Percentiles rank a stretch among this genome's conserved stretches.
phyloP scores from a whole-genome alignment of 2,888 invertebrate genomes.

The Epinotia ramella region DNA sequence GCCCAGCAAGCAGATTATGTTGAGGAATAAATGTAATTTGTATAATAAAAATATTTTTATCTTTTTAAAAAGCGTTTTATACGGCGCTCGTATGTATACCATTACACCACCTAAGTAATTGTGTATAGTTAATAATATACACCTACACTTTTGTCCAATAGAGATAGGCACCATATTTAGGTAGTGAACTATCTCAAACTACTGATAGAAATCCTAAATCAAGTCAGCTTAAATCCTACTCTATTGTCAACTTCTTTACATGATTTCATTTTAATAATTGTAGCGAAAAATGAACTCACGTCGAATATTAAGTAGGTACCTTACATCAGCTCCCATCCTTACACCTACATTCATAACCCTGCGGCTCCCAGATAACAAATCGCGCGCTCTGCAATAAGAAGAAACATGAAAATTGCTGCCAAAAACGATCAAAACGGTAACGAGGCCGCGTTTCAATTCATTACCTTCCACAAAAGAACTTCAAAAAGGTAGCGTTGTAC shows the following conservation, averaged over 20 bases:
- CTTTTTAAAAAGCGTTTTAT: too few relatives aligned
- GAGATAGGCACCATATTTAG: too few relatives aligned
- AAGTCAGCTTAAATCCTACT: background rate
- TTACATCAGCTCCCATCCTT: background rate
- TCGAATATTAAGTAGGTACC: background rate
- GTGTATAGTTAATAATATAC: too few relatives aligned
- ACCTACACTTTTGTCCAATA: too few relatives aligned
- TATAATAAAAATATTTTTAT: background rate
- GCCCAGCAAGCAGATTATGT: background rate
- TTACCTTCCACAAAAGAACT: slow-evolving; percentile 71
- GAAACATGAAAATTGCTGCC: slow-evolving; percentile 47
- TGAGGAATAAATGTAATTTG: background rate
- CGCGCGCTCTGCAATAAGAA: slow-evolving; percentile 33
- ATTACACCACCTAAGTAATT: too few relatives aligned
- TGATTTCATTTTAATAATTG: background rate
- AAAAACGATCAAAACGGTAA: slow-evolving; percentile 52
- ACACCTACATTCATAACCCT: slow-evolving; percentile 3
- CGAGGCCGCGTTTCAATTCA: slow-evolving; percentile 60
- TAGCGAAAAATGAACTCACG: background rate
- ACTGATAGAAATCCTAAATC: too few relatives aligned
- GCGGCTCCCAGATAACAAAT: slow-evolving; percentile 37
- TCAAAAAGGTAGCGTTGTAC: slow-evolving; percentile 73
- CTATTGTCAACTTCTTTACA: background rate
- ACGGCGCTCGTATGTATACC: background rate
- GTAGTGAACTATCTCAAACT: too few relatives aligned